These are phyloP conservation scores for Hydrolagus affinis DNA, from an alignment of 2,113 vertebrate species.

Conservation along the genomic window DNA sequence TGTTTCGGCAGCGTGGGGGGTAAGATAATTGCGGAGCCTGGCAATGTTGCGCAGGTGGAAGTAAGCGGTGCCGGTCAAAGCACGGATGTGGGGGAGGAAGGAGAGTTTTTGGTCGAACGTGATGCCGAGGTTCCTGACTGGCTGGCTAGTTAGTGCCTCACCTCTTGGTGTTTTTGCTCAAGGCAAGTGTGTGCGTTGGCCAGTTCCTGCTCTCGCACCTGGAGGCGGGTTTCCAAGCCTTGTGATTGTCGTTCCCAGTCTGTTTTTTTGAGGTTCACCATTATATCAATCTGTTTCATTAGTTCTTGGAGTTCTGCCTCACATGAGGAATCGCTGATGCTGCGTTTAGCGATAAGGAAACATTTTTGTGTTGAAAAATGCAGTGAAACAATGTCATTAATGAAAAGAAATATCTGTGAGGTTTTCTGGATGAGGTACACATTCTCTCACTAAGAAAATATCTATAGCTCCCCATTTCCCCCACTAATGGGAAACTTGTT, in stretches of 20 bases:
- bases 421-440: neutral
- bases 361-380: neutral
- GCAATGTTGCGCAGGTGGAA: no score
- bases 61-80: no score
- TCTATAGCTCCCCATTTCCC: neutral
- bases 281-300: slow-evolving; percentile 93
- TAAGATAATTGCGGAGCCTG: no score
- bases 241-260: slow-evolving; percentile 77
- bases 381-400: neutral
- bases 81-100: no score
- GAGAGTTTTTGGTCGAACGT: no score
- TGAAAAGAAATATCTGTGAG: neutral
- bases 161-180: slow-evolving; percentile 73
- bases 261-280: slow-evolving; percentile 77
- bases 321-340: slow-evolving; percentile 51
- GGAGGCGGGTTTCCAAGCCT: slow-evolving; percentile 59
- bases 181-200: slow-evolving; percentile 52
- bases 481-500: no score
- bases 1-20: no score
- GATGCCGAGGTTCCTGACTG: no score
- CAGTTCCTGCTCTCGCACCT: slow-evolving; percentile 65
- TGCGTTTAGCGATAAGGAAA: neutral
- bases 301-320: slow-evolving; percentile 90
- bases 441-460: neutral
- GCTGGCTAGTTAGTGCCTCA: slow-evolving; percentile 45